Conservation (phyloP, 2,113 vertebrate species). For the Nipponia nippon region DNA sequence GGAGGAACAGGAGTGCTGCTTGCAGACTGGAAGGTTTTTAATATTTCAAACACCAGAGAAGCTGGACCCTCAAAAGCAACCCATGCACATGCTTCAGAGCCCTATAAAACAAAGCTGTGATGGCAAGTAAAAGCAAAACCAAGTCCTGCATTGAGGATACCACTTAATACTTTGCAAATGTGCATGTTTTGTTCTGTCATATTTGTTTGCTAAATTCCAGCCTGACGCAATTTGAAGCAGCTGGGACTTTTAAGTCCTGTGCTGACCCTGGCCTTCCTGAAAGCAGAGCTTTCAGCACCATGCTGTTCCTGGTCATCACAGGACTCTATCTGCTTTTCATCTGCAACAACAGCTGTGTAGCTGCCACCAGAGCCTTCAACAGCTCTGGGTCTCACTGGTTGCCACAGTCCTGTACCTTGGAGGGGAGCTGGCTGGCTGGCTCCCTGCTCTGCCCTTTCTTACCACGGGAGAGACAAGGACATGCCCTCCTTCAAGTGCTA, state of each 20-base stretch:
- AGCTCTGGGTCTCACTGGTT: not conserved
- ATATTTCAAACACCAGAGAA: not conserved
- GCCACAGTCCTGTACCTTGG: not conserved
- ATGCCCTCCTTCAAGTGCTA: not conserved
- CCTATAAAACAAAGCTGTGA: not conserved
- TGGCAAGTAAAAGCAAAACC: not conserved
- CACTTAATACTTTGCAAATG: conserved; percentile 1
- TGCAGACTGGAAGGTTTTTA: not conserved
- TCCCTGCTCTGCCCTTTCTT: not conserved
- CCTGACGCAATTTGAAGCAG: not conserved
- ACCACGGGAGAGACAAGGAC: not conserved
- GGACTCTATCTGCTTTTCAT: not conserved
- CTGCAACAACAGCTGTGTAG: not conserved
- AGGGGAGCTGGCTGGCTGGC: not conserved
- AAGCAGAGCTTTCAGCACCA: not conserved
- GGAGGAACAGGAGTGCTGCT: not conserved
- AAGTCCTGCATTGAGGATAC: not conserved
- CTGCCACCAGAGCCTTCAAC: not conserved
- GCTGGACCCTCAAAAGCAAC: not conserved
- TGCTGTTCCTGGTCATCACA: not conserved
- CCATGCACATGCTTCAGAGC: not conserved
- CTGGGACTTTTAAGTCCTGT: not conserved
- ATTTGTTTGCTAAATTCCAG: not conserved
- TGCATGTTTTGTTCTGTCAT: not conserved
- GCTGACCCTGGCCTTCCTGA: not conserved